These are phyloP conservation scores for Odontomyia ornata DNA, from an alignment of 2,888 invertebrate genomes.

Conservation along the genomic window DNA sequence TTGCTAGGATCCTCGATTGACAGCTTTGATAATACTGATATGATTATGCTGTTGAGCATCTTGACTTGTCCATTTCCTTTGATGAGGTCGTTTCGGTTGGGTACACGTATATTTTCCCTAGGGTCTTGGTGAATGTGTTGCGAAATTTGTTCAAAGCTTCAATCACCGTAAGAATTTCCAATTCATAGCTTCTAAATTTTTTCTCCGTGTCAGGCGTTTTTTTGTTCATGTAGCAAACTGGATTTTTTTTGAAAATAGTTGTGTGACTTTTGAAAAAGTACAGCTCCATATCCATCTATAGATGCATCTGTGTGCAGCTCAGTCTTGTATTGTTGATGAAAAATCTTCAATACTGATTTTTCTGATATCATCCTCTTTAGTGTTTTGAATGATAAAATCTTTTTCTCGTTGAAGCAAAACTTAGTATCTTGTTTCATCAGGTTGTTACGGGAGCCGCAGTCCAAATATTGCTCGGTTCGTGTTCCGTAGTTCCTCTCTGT, in stretches of 20 bases:
- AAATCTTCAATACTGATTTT: background rate
- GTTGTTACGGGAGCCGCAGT: no score
- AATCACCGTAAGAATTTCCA: conserved; percentile 56
- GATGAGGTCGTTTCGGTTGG: background rate
- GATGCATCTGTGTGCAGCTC: background rate
- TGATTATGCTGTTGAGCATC: no score
- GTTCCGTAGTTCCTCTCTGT: no score
- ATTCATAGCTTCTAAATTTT: conserved; percentile 55
- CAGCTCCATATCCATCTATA: background rate
- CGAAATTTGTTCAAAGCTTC: conserved; percentile 55
- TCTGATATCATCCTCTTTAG: background rate
- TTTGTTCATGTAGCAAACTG: conserved; percentile 54
- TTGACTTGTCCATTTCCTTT: no score
- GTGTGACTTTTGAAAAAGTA: background rate
- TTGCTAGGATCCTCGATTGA: no score
- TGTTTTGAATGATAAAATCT: no score
- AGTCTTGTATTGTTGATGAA: background rate
- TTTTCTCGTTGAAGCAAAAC: no score
- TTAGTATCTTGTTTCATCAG: no score
- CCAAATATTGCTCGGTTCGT: no score
- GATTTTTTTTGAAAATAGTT: conserved; percentile 47
- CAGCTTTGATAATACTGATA: no score
- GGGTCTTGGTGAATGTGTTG: conserved; percentile 54
- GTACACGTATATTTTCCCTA: no score
- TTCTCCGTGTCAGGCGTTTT: conserved; percentile 53